A percentile compares a stretch with the other conserved stretches of the same genome.
These are phyloP conservation scores for Macaca mulatta DNA, from an alignment of 2,113 vertebrate genomes.

Conservation along the genomic window DNA sequence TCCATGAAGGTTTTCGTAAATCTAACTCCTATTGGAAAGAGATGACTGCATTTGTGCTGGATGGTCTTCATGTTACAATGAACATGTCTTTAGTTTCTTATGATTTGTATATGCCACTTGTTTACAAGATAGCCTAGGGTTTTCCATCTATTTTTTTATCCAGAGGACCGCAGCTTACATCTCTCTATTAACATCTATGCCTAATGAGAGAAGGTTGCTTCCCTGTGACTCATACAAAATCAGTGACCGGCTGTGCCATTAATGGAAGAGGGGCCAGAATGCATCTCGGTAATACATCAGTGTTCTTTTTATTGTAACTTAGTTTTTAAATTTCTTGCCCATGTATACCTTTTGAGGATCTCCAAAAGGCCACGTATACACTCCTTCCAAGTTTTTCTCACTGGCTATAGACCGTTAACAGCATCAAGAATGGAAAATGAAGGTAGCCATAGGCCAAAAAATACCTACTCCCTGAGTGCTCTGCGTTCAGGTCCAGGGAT, in stretches of 20 bases:
- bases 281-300: not conserved
- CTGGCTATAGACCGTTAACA: not conserved
- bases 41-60: not conserved
- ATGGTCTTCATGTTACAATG: not conserved
- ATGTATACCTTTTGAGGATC: not conserved
- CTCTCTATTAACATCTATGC: not conserved
- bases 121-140: not conserved
- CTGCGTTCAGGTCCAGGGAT: not conserved
- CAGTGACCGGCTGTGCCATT: not conserved
- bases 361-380: not conserved
- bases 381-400: not conserved
- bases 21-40: not conserved
- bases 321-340: not conserved
- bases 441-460: not conserved
- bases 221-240: not conserved
- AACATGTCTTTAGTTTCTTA: not conserved
- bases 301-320: conserved; percentile 7
- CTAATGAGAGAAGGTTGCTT: conserved; percentile 25
- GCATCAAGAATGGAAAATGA: not conserved
- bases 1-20: not conserved
- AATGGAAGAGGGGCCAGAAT: not conserved
- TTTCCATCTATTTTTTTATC: conserved; percentile 45
- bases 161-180: not conserved
- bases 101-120: not conserved
- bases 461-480: not conserved